Percentiles rank a stretch among this genome's conserved stretches.
Conservation (phyloP, 53 echinoderm and acorn worm species). For the Patiria pectinifera region DNA sequence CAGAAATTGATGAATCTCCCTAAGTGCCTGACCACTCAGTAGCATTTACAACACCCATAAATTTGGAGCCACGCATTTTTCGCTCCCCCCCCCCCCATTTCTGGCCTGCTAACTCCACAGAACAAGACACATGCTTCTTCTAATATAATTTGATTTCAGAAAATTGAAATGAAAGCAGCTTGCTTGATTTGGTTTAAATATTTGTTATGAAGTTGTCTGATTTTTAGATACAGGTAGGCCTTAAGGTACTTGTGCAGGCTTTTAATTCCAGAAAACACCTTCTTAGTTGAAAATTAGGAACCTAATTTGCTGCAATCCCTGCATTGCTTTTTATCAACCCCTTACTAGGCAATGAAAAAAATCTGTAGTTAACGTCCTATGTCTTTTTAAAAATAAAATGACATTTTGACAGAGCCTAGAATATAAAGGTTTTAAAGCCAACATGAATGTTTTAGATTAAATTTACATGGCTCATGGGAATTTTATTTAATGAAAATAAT, state of each 20-base stretch:
- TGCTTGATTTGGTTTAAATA: not conserved
- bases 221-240: not conserved
- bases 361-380: no score
- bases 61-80: not conserved
- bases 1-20: conserved; percentile 15
- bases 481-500: not conserved
- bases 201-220: not conserved
- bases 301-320: not conserved
- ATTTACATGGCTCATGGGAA: not conserved
- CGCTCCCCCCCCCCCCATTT: not conserved
- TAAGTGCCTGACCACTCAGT: conserved; percentile 12
- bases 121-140: not conserved
- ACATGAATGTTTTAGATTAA: no score
- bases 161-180: not conserved
- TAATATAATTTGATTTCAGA: not conserved
- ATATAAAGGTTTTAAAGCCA: no score
- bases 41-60: conserved; percentile 16
- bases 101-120: not conserved
- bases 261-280: not conserved
- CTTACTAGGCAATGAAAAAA: not conserved
- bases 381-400: no score
- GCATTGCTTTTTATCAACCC: not conserved
- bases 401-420: no score
- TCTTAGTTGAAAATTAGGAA: not conserved
- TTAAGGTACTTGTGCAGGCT: not conserved